Percentiles rank a stretch among this genome's conserved stretches.
Conservation (phyloP, 2,888 invertebrate genomes). For the Physocephala rufipes region DNA sequence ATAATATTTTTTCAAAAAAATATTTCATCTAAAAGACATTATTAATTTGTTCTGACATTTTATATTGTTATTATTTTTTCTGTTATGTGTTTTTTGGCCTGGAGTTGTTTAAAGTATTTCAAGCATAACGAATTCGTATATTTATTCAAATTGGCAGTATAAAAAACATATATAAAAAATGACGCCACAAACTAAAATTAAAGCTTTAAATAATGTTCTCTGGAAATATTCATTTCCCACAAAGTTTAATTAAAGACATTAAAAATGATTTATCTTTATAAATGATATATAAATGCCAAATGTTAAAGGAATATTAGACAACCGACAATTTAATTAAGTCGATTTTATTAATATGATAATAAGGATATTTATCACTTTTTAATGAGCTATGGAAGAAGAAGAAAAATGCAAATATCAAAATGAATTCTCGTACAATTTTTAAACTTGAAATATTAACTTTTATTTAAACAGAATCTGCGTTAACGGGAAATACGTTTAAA, state of each 20-base stretch:
- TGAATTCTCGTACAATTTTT: too few species aligned
- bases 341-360: too few species aligned
- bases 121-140: constrained; percentile 52
- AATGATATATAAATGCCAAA: neutral
- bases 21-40: neutral
- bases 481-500: too few species aligned
- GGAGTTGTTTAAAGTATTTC: constrained; percentile 42
- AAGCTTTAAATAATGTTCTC: neutral
- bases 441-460: too few species aligned
- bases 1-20: constrained; percentile 26
- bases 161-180: neutral
- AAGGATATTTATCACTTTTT: too few species aligned
- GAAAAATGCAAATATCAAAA: too few species aligned
- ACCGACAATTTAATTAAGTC: neutral
- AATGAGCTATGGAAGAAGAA: too few species aligned
- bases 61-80: constrained; percentile 23
- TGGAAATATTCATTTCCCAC: neutral
- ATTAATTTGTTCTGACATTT: constrained; percentile 25
- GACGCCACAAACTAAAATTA: too few species aligned
- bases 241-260: neutral
- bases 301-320: neutral
- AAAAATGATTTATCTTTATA: neutral
- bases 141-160: neutral
- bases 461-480: too few species aligned
- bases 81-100: constrained; percentile 18